Conservation (phyloP, 2,797 vertebrate species). For the Ptychadena robeensis region DNA sequence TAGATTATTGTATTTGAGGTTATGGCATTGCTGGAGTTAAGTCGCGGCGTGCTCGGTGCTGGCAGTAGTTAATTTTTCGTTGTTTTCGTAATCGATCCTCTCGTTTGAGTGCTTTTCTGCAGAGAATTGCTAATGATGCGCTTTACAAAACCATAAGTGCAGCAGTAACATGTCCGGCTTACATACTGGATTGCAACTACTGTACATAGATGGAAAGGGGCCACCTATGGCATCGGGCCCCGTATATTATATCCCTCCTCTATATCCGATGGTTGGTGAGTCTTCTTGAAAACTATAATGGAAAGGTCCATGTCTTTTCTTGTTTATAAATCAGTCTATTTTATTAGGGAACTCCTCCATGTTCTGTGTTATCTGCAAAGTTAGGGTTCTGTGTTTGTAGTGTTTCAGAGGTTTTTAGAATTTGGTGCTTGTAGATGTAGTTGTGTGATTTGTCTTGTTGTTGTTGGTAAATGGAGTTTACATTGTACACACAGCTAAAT, state of each 20-base stretch:
- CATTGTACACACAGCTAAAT: too few species aligned
- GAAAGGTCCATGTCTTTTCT: background rate
- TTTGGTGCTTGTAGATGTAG: too few species aligned
- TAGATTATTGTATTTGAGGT: background rate
- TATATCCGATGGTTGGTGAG: too few species aligned
- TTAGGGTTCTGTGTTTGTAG: too few species aligned
- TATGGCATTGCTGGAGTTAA: constrained; percentile 38
- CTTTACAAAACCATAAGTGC: constrained; percentile 76
- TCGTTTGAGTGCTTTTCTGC: constrained; percentile 54
- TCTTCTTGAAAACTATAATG: too few species aligned
- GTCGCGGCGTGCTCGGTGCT: background rate
- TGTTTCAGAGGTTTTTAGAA: too few species aligned
- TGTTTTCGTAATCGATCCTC: constrained; percentile 6
- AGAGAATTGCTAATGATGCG: constrained; percentile 68
- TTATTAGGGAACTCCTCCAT: too few species aligned
- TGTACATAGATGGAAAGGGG: background rate
- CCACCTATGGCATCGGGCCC: background rate
- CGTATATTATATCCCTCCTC: too few species aligned
- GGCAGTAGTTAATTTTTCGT: background rate
- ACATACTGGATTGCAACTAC: background rate
- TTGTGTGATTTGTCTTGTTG: too few species aligned
- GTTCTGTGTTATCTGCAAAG: too few species aligned
- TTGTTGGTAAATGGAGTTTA: too few species aligned
- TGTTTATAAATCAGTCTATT: too few species aligned
- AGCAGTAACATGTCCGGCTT: constrained; percentile 66